phyloP scores from a whole-genome alignment of 2,113 vertebrate species.

The Microcebus lehilahytsara region DNA sequence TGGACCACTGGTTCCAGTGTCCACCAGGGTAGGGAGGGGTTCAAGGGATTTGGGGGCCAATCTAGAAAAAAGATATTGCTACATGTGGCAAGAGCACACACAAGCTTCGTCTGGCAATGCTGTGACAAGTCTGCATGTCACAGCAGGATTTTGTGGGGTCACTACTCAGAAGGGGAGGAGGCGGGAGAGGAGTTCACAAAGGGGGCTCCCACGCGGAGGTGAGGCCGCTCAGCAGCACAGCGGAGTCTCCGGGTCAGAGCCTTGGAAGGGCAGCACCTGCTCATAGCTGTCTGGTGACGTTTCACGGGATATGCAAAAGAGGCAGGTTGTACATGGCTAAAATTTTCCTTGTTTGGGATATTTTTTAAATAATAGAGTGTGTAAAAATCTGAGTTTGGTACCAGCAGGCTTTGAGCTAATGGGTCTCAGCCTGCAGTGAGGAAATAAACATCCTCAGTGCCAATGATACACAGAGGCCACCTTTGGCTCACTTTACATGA shows the following conservation, averaged over 20 bases:
- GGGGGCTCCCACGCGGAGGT: fast-evolving
- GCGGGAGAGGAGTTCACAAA: not conserved
- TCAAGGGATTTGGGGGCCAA: too few relatives aligned
- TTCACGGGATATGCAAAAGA: not conserved
- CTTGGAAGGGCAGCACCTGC: not conserved
- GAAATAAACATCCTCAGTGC: not conserved
- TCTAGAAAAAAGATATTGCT: not conserved
- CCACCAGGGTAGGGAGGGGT: too few relatives aligned
- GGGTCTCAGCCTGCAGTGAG: not conserved
- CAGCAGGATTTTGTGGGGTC: not conserved
- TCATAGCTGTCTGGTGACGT: not conserved
- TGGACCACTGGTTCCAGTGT: not conserved
- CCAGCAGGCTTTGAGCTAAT: not conserved
- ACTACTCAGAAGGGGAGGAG: not conserved
- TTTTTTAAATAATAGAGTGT: not conserved
- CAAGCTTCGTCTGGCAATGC: not conserved
- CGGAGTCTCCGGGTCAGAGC: not conserved
- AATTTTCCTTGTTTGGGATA: not conserved
- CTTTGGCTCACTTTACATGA: not conserved
- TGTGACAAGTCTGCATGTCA: not conserved
- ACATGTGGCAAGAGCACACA: not conserved
- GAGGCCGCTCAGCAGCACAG: not conserved
- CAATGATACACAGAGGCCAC: not conserved
- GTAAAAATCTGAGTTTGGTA: not conserved
- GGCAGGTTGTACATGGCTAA: not conserved